These are phyloP conservation scores for Panurus biarmicus DNA, from an alignment of 2,113 vertebrate species.

Conservation along the genomic window DNA sequence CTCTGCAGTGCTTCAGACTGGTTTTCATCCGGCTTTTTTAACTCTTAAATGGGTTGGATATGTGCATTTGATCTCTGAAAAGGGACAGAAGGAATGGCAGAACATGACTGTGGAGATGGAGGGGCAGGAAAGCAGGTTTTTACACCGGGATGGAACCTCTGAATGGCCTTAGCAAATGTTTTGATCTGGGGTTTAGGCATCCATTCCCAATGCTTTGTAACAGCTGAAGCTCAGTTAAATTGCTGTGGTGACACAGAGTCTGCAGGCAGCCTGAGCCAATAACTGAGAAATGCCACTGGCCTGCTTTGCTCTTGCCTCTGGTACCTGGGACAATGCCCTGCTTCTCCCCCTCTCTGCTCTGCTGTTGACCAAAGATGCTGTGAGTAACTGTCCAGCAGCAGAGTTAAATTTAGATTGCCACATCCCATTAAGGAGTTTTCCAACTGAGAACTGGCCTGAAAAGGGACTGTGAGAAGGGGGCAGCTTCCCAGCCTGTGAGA, in stretches of 20 bases:
- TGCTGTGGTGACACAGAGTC: background rate
- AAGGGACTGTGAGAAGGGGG: background rate
- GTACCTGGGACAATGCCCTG: background rate
- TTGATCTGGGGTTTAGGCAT: background rate
- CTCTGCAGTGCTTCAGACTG: background rate
- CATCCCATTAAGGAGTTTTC: background rate
- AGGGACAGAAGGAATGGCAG: background rate
- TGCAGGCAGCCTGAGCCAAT: background rate
- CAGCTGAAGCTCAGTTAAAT: background rate
- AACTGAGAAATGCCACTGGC: background rate
- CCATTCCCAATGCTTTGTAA: background rate
- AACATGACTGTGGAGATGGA: background rate
- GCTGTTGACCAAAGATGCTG: background rate
- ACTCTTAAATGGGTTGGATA: background rate
- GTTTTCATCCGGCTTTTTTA: background rate
- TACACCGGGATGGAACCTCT: background rate
- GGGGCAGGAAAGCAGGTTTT: background rate
- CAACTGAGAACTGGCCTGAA: background rate
- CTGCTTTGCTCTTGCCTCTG: background rate
- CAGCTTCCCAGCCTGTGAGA: background rate
- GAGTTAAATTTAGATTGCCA: background rate
- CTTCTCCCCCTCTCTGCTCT: background rate
- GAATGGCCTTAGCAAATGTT: background rate
- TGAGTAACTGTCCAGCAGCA: background rate
- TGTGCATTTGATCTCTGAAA: background rate